A percentile compares a stretch with the other conserved stretches of the same genome.
phyloP scores from a whole-genome alignment of 2,888 invertebrate species.

The Eupithecia insigniata region DNA sequence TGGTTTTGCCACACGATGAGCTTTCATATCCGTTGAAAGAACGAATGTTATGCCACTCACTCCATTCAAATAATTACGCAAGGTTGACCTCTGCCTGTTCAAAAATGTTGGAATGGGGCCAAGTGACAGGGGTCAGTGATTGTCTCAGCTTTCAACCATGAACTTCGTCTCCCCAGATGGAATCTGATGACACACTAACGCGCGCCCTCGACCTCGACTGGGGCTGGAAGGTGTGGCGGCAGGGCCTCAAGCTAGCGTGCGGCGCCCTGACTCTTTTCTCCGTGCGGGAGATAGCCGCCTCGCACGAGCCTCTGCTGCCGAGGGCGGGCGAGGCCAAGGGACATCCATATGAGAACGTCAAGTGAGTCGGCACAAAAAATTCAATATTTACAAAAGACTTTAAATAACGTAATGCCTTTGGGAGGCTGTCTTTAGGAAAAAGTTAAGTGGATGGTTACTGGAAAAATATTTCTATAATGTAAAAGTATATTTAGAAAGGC shows the following conservation, averaged over 20 bases:
- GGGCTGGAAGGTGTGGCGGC: constrained; percentile 97
- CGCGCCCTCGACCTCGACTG: constrained; percentile 88
- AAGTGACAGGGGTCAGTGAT: background rate
- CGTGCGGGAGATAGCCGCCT: constrained; percentile 90
- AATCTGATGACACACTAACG: constrained; percentile 85
- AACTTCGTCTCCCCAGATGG: constrained; percentile 67
- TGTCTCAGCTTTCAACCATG: background rate
- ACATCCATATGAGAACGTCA: constrained; percentile 28
- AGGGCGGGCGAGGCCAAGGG: constrained; percentile 34
- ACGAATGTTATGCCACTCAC: no score
- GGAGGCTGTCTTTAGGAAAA: no score
- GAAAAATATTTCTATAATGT: no score
- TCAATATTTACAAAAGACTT: no score
- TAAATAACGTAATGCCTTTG: no score
- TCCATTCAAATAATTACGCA: no score
- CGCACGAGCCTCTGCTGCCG: constrained; percentile 69
- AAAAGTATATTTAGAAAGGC: no score
- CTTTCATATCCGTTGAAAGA: no score
- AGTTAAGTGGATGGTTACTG: no score
- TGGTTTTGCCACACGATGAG: background rate
- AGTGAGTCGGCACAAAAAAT: no score
- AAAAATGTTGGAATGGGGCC: background rate
- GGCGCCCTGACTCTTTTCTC: constrained; percentile 92
- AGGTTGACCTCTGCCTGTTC: background rate
- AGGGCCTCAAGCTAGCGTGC: constrained; percentile 93